phyloP scores from a whole-genome alignment of 2,113 vertebrate species.

The Coryphaenoides rupestris region DNA sequence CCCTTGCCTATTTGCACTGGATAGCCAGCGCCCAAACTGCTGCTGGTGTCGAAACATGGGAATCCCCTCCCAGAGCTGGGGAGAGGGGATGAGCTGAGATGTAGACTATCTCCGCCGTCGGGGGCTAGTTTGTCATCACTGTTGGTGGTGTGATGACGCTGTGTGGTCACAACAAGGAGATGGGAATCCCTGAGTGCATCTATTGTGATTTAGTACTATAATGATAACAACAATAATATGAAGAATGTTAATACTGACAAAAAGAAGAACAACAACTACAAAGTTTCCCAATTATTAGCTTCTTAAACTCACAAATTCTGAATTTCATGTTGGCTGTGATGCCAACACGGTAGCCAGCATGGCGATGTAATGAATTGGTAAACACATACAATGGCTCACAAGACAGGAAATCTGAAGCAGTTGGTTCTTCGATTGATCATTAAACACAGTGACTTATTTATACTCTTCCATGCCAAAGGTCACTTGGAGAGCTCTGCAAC shows the following conservation, averaged over 20 bases:
- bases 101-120: not conserved
- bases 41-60: slow-evolving; percentile 52
- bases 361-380: slow-evolving; percentile 43
- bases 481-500: slow-evolving; percentile 68
- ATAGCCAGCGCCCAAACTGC: too few species aligned
- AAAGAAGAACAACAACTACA: not conserved
- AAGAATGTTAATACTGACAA: too few species aligned
- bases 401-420: slow-evolving; percentile 62
- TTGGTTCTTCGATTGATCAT: slow-evolving; percentile 75
- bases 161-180: slow-evolving; percentile 12
- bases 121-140: slow-evolving; percentile 34
- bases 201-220: too few species aligned
- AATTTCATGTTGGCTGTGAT: not conserved
- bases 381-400: slow-evolving; percentile 49
- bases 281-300: not conserved
- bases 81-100: slow-evolving; percentile 20
- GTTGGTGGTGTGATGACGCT: slow-evolving; percentile 7
- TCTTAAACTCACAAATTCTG: not conserved
- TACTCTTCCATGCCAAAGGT: slow-evolving; percentile 77
- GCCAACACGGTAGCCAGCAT: slow-evolving; percentile 6
- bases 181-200: not conserved
- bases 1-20: too few species aligned
- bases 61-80: slow-evolving; percentile 33
- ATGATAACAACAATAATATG: too few species aligned
- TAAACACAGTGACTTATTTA: slow-evolving; percentile 78